These are phyloP conservation scores for Psylliodes chrysocephalus DNA, from an alignment of 2,888 invertebrate genomes.

Conservation along the genomic window DNA sequence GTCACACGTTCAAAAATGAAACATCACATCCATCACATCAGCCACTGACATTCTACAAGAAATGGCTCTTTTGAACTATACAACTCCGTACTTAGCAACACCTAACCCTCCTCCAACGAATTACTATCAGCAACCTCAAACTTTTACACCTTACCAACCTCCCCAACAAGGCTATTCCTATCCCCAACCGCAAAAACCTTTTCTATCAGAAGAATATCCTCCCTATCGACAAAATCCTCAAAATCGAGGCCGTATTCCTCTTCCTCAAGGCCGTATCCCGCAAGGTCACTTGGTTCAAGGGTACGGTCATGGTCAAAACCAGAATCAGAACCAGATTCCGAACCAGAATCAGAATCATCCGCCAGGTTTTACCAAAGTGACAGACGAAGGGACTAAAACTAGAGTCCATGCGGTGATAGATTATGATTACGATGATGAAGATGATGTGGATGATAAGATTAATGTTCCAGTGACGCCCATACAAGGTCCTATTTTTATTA, in stretches of 20 bases:
- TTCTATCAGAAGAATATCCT: conserved; percentile 63
- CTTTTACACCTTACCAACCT: conserved; percentile 43
- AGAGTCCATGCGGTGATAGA: conserved; percentile 79
- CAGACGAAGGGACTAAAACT: conserved; percentile 66
- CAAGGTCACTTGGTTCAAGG: no score
- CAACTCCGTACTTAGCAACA: conserved; percentile 57
- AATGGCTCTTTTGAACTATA: conserved; percentile 62
- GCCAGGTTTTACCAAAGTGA: conserved; percentile 70
- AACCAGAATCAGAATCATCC: background rate
- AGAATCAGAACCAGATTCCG: no score
- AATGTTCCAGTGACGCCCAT: conserved; percentile 80
- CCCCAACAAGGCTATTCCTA: conserved; percentile 57
- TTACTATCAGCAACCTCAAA: conserved; percentile 51
- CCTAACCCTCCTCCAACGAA: conserved; percentile 54
- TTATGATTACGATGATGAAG: conserved; percentile 76
- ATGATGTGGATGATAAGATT: conserved; percentile 52
- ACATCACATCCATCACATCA: background rate
- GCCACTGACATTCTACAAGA: conserved; percentile 5
- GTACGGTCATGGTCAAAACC: background rate
- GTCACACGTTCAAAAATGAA: conserved; percentile 8
- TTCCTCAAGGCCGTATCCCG: conserved; percentile 4
- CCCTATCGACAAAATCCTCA: conserved; percentile 61
- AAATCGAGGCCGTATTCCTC: conserved; percentile 4
- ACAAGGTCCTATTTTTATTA: conserved; percentile 87
- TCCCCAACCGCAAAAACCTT: conserved; percentile 60